These are phyloP conservation scores for Apodemia mormo DNA, from an alignment of 2,888 invertebrate species.

Conservation along the genomic window DNA sequence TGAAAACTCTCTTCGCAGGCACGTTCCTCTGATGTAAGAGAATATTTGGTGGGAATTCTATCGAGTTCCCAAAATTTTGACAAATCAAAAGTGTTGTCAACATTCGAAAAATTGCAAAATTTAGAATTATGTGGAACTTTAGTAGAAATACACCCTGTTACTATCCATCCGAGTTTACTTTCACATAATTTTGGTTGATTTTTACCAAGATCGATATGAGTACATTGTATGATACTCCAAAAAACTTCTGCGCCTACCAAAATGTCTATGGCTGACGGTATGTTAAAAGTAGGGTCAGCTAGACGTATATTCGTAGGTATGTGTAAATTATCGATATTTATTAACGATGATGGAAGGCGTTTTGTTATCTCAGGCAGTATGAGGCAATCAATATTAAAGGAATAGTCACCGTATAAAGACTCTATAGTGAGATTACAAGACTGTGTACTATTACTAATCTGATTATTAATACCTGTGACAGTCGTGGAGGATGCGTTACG, in stretches of 20 bases:
- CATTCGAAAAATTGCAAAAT: not conserved
- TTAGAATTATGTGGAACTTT: not conserved
- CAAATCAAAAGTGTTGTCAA: not conserved
- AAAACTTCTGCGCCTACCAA: too few species aligned
- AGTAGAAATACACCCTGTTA: not conserved
- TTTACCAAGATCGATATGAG: constrained; percentile 18
- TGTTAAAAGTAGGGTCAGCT: constrained; percentile 26
- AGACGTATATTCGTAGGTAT: constrained; percentile 22
- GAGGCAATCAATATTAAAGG: constrained; percentile 23
- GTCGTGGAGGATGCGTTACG: constrained; percentile 23
- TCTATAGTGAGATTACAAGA: constrained; percentile 30
- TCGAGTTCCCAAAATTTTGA: constrained; percentile 9
- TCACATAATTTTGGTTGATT: constrained; percentile 21
- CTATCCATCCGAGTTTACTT: constrained; percentile 20
- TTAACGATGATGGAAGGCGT: constrained; percentile 23
- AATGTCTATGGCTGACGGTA: constrained; percentile 29
- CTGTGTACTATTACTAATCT: constrained; percentile 28
- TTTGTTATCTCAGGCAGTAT: constrained; percentile 29
- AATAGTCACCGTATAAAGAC: constrained; percentile 25
- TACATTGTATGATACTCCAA: constrained; percentile 14
- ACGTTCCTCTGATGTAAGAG: constrained; percentile 18
- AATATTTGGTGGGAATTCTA: not conserved
- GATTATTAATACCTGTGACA: constrained; percentile 33
- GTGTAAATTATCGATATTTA: constrained; percentile 21
- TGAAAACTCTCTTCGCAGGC: constrained; percentile 25